Conservation (phyloP, 2,888 invertebrate genomes). For the Aleiodes leptofemur region DNA sequence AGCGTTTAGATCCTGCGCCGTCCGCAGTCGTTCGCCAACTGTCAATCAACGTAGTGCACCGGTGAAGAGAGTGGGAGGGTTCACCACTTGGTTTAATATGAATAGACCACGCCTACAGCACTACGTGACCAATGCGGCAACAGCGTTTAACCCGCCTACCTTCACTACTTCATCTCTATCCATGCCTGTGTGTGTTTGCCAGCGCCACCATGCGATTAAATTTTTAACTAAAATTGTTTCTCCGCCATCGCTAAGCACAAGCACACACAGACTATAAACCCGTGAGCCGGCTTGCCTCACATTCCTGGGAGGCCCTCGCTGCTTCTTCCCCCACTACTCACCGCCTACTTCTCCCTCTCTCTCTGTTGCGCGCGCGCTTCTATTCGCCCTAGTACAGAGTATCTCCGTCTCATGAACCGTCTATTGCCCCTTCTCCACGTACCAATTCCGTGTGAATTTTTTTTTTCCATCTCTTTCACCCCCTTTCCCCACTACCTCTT, state of each 20-base stretch:
- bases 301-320: slow-evolving; percentile 16
- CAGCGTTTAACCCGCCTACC: no score
- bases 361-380: slow-evolving; percentile 17
- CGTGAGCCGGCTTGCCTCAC: slow-evolving; percentile 24
- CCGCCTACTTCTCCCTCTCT: slow-evolving; percentile 43
- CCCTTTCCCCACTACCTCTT: slow-evolving; percentile 35
- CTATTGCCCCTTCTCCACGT: slow-evolving; percentile 41
- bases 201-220: slow-evolving; percentile 57
- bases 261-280: slow-evolving; percentile 43
- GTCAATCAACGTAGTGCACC: slow-evolving; percentile 79
- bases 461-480: slow-evolving; percentile 24
- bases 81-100: slow-evolving; percentile 66
- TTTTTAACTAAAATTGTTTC: slow-evolving; percentile 55
- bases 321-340: not conserved
- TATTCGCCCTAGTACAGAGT: slow-evolving; percentile 26
- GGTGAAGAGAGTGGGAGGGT: slow-evolving; percentile 77
- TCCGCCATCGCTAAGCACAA: slow-evolving; percentile 74
- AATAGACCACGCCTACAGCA: slow-evolving; percentile 66
- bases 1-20: slow-evolving; percentile 79
- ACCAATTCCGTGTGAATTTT: slow-evolving; percentile 2
- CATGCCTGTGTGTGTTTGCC: slow-evolving; percentile 63
- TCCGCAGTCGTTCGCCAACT: slow-evolving; percentile 82
- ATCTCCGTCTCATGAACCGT: slow-evolving; percentile 12
- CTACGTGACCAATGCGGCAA: slow-evolving; percentile 67
- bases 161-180: slow-evolving; percentile 30